Evolutionary conservation across 2,113 vertebrate species (phyloP), one percentile per base, ranked within the genome.

Genomic region (Labeo rohita): DNA sequence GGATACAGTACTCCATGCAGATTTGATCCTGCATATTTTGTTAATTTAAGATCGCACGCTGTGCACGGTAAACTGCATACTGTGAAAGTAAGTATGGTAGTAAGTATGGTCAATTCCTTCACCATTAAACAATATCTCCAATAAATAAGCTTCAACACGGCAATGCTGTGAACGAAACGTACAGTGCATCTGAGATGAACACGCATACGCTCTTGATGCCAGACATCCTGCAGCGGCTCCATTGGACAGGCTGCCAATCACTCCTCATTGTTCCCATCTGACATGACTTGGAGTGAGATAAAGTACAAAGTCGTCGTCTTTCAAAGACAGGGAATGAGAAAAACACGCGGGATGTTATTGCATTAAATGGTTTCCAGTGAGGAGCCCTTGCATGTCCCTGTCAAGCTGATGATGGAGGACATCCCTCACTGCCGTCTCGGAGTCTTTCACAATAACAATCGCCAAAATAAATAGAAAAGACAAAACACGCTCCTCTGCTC

Each of bases 341-440:
- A 87, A 79, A 80, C 73, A 78, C 34, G 59, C 18, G 10, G 59
- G 61, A 80, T 89, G 66, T 89, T 87, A 89, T 89, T 89, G 88
- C 88, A 89, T 89, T 87, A 83, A 43, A 85, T 68, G 80, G 84
- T 47, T 70, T 74, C 68, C 84, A 47, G 47, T 36, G 66, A 61
- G 80, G 59, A 89, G 88, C 88, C 88, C 86, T 89, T 89, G 79
- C 85, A 54, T 87, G 74, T 89, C 52, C 56, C 88, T 89, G 79
- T 84, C 56, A 89, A 80, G 86, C 80, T 83, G 74, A 85, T 79
- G 75, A 82, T 87, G 73, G 72, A 80, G 80, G 83, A 85, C 83
- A 85, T 77, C 73, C 50, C 61, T 85, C 75, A 72, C 56, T 83
- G 80, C 39, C 45, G 47, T 39, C 79, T 73, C 10, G 8, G 8